Evolutionary conservation across 2,113 vertebrate genomes (phyloP).

Genomic region (Colius striatus): DNA sequence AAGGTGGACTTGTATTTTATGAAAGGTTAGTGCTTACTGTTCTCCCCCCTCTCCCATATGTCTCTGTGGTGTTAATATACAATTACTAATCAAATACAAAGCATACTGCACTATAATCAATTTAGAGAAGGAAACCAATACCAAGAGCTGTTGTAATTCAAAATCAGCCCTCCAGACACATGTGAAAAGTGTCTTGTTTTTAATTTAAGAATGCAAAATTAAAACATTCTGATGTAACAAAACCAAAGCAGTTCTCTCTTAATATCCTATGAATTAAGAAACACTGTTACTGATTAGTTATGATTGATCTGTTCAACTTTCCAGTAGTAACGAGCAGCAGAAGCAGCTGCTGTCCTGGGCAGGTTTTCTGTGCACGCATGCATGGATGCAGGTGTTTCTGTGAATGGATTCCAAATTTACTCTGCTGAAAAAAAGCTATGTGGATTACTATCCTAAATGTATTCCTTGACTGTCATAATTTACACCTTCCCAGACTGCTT

Average conservation of each 20-base stretch:
- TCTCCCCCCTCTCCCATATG: background rate
- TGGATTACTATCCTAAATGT: background rate
- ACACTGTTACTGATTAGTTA: background rate
- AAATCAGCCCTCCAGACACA: background rate
- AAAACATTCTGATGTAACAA: background rate
- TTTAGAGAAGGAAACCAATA: background rate
- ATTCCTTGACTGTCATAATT: accelerated
- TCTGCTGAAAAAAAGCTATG: background rate
- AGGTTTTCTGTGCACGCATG: accelerated
- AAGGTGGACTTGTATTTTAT: background rate
- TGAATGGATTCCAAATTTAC: background rate
- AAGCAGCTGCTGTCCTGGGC: background rate
- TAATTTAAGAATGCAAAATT: background rate
- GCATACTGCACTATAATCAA: background rate
- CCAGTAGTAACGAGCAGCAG: too few species aligned
- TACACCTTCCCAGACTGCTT: background rate
- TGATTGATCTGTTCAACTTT: accelerated
- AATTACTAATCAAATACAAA: background rate
- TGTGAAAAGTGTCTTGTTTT: background rate
- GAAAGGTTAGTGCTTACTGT: background rate
- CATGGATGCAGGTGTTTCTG: background rate
- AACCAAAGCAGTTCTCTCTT: background rate
- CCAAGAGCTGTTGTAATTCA: background rate
- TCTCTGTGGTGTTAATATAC: background rate
- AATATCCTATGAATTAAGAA: background rate